Evolutionary conservation across 1,140 invertebrate genomes (phyloP).

Genomic region (Drosophila tropicalis): DNA sequence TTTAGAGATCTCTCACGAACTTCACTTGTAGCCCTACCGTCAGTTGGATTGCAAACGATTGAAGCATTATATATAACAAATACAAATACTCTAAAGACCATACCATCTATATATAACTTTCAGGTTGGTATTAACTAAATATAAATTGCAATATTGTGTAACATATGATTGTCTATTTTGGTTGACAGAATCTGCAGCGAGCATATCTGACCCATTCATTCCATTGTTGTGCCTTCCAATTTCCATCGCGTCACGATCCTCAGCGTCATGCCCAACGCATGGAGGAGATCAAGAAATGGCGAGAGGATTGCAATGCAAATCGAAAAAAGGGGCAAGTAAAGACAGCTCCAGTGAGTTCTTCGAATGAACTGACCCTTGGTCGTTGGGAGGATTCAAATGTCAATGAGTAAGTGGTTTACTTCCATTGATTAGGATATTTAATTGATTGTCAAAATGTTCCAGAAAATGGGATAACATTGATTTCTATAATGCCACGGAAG

Average conservation of each 20-base stretch:
- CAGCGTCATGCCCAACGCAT: constrained; percentile 85
- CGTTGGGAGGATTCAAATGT: not conserved
- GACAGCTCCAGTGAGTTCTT: not conserved
- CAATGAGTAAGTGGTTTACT: not conserved
- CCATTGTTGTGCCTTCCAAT: constrained; percentile 95
- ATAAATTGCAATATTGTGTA: not conserved
- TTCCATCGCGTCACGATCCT: constrained; percentile 91
- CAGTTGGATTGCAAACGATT: constrained; percentile 88
- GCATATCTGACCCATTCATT: constrained; percentile 92
- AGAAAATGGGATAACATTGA: constrained; percentile 25
- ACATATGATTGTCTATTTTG: no score
- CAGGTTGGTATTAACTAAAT: constrained; percentile 84
- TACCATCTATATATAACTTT: constrained; percentile 93
- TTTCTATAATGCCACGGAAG: constrained; percentile 9
- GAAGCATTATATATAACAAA: constrained; percentile 89
- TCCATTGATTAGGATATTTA: not conserved
- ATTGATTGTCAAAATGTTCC: not conserved
- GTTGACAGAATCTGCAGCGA: constrained; percentile 83
- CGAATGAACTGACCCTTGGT: not conserved
- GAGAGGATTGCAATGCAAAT: constrained; percentile 56
- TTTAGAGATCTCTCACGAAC: constrained; percentile 90
- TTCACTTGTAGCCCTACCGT: constrained; percentile 88
- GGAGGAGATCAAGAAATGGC: constrained; percentile 84
- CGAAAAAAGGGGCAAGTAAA: constrained; percentile 8
- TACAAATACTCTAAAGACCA: constrained; percentile 89